Evolutionary conservation across 23 tunicate genomes (phyloP).

Genomic region (Ascidia mentula): DNA sequence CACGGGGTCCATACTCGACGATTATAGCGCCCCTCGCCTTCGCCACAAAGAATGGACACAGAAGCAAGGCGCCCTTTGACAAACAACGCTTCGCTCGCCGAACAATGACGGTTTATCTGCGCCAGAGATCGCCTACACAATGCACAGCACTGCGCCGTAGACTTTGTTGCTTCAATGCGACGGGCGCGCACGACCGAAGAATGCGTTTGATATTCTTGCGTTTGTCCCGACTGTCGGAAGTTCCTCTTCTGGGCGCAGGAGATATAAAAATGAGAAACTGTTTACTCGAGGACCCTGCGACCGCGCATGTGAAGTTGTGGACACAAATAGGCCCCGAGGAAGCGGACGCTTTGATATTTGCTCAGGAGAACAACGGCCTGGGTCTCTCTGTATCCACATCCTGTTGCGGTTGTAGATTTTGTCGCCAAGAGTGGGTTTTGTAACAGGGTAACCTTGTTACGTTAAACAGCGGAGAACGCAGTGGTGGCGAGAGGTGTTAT

Average conservation of each 20-base stretch:
- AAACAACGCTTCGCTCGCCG: background rate
- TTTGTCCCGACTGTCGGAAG: background rate
- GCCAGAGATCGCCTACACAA: background rate
- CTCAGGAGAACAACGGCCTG: no score
- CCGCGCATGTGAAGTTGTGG: background rate
- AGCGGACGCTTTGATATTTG: background rate
- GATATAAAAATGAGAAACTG: no score
- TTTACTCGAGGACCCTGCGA: background rate
- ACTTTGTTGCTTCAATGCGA: slow-evolving; percentile 10
- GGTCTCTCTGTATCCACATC: no score
- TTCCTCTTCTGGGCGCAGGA: no score
- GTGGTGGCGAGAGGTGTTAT: no score
- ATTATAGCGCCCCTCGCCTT: background rate
- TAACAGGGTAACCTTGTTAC: no score
- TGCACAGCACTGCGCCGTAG: background rate
- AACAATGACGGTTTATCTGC: slow-evolving; percentile 10
- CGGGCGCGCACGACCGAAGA: background rate
- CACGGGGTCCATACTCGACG: background rate
- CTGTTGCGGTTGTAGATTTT: no score
- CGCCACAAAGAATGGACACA: slow-evolving; percentile 12
- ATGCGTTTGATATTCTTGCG: background rate
- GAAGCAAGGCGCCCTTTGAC: slow-evolving; percentile 14
- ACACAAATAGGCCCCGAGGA: background rate
- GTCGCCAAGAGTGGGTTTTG: no score
- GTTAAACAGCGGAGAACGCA: no score